A percentile compares a stretch with the other conserved stretches of the same genome.
Evolutionary conservation across 1,140 invertebrate species (phyloP).

Genomic region (Drosophila saltans): DNA sequence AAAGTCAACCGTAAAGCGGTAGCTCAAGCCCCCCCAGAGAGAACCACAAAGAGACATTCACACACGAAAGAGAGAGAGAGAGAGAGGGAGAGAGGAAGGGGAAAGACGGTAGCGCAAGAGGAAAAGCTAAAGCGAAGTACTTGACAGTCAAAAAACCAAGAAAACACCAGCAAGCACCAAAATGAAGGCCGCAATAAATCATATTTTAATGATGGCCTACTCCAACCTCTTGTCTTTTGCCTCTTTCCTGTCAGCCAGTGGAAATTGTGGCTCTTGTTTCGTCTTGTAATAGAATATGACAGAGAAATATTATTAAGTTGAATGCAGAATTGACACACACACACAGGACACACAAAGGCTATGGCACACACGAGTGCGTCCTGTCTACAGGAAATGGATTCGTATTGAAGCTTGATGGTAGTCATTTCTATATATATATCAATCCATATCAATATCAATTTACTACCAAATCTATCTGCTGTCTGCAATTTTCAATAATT

Average conservation of each 20-base stretch:
- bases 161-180: constrained; percentile 34
- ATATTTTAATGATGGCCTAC: constrained; percentile 73
- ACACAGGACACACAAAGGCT: constrained; percentile 49
- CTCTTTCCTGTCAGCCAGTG: constrained; percentile 19
- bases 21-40: constrained; percentile 31
- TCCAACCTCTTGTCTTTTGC: not conserved
- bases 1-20: constrained; percentile 40
- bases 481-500: constrained; percentile 35
- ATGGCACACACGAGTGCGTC: constrained; percentile 14
- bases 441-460: constrained; percentile 21
- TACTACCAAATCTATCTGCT: constrained; percentile 10
- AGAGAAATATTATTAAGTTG: constrained; percentile 54
- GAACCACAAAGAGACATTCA: too few species aligned
- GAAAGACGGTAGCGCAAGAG: not conserved
- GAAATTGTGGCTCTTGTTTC: constrained; percentile 57
- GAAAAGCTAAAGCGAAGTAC: constrained; percentile 19
- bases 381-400: constrained; percentile 16
- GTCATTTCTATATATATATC: not conserved
- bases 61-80: constrained; percentile 13
- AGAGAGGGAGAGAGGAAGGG: constrained; percentile 31
- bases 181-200: constrained; percentile 59
- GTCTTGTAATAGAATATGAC: constrained; percentile 62
- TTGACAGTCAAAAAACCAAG: constrained; percentile 38
- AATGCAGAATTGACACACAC: constrained; percentile 56
- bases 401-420: not conserved